These are phyloP conservation scores for Laupala kohalensis DNA, from an alignment of 1,140 invertebrate species.

Conservation along the genomic window DNA sequence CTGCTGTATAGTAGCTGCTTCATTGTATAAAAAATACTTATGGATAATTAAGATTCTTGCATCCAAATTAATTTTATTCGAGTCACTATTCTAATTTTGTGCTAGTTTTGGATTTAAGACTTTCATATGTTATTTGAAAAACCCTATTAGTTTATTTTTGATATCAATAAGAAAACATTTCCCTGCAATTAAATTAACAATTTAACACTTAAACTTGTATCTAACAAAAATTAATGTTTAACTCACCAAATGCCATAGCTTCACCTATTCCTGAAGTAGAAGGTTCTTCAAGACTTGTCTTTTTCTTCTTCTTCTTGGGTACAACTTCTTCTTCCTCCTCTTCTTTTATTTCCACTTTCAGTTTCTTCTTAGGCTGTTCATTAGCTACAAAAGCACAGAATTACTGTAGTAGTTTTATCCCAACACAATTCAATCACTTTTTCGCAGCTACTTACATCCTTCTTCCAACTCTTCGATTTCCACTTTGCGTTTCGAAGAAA, in stretches of 20 bases:
- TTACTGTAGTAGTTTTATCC: background rate
- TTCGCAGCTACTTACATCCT: slow-evolving; percentile 23
- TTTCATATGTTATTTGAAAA: no score
- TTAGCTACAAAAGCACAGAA: background rate
- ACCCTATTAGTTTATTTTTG: background rate
- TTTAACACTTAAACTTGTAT: background rate
- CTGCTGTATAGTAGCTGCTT: no score
- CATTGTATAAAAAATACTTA: background rate
- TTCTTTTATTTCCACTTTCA: slow-evolving; percentile 16
- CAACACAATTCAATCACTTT: background rate
- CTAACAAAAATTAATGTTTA: background rate
- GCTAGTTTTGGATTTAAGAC: no score
- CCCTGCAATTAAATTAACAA: background rate
- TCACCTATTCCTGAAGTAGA: background rate
- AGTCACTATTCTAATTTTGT: no score
- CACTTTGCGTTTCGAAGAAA: slow-evolving; percentile 34
- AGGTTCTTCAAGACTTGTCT: slow-evolving; percentile 4
- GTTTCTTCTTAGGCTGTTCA: slow-evolving; percentile 23
- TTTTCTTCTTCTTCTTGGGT: slow-evolving; percentile 15
- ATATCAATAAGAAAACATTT: background rate
- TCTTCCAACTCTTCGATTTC: slow-evolving; percentile 27
- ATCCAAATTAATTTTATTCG: no score
- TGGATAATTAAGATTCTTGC: no score
- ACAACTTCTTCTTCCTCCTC: slow-evolving; percentile 19
- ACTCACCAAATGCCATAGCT: background rate